A percentile compares a stretch with the other conserved stretches of the same genome.
Evolutionary conservation across 2,888 invertebrate genomes (phyloP).

Genomic region (Rugalucina vietnamica): DNA sequence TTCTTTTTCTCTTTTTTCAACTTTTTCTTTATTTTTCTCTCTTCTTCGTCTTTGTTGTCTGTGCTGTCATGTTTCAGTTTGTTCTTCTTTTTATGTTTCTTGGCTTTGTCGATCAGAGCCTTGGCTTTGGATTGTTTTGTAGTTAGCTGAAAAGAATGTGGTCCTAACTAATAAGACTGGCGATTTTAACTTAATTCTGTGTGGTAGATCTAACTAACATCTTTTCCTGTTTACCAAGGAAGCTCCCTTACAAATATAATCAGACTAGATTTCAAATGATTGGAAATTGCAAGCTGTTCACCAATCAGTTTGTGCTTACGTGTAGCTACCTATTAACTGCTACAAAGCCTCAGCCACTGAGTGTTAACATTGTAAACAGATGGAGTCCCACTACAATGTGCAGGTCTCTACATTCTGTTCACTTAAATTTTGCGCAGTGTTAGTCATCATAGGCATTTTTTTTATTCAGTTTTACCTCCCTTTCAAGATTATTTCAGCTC

Average conservation of each 20-base stretch:
- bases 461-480: no score
- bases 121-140: slow-evolving; percentile 60
- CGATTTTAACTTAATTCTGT: no score
- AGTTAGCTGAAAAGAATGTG: slow-evolving; percentile 37
- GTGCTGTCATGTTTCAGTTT: slow-evolving; percentile 15
- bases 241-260: no score
- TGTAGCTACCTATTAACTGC: no score
- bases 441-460: slow-evolving; percentile 5
- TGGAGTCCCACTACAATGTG: background rate
- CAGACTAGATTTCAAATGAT: no score
- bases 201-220: no score
- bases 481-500: no score
- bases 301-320: no score
- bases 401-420: background rate
- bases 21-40: background rate
- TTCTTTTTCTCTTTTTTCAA: slow-evolving; percentile 35
- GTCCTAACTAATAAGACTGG: no score
- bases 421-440: slow-evolving; percentile 2
- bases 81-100: slow-evolving; percentile 50
- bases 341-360: background rate
- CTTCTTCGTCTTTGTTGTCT: background rate
- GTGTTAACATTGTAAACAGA: slow-evolving; percentile 1
- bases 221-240: no score
- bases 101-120: slow-evolving; percentile 68
- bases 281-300: no score